Base-by-base conservation (phyloP, 2,797 vertebrate species). In the Neosilurus mollespiculum region DNA sequence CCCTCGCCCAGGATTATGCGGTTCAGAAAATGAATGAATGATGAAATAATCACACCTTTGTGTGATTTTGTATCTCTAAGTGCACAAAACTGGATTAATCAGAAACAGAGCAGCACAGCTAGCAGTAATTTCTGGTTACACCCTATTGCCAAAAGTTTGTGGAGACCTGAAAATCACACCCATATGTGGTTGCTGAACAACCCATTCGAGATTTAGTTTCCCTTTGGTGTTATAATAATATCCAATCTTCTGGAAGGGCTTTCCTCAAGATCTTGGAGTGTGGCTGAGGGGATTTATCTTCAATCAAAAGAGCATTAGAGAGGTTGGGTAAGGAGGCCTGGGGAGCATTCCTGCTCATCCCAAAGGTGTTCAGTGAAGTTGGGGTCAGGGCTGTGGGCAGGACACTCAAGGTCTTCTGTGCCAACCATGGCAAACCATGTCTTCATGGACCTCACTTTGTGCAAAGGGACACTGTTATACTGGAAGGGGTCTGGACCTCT, bases 91-190 rank as follows among this genome's bases (percentile, higher is more conserved):
- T 76, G 5, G 3, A 34, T 10, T 76, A 58, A 59, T 75, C 53
- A 56, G 26, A 58, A 75, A 58, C 24, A n/a, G 24, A 30, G 30
- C 7, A 59, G 9, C 26, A 76, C 16, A 30, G 14, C 49, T 12
- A 34, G 3, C 14, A 26, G 15, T 30, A 9, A 54, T 56, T 73
- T 73, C 14, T 18, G n/a, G 51, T 7, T 26, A 73, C 7, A 54
- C 14, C 26, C 14, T 9, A 26, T 54, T 0, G 51, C 14, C 51
- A 54, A 54, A 54, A 4, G 20, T 70, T 51, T 70, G 16, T 24
- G 69, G 69, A n/a, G 49, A 70, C 67, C 37, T 49, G 37, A 22
- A 53, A 71, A 71, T 71, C 49, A 53, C 43, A 53, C 69, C 69
- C 69, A 53, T n/a, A 49, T 71, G 11, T 8, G 43, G 4, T 53